Evolutionary conservation across 2,888 invertebrate genomes (phyloP), one percentile per base, ranked within the genome.

Genomic region (Hoplodrina ambigua): DNA sequence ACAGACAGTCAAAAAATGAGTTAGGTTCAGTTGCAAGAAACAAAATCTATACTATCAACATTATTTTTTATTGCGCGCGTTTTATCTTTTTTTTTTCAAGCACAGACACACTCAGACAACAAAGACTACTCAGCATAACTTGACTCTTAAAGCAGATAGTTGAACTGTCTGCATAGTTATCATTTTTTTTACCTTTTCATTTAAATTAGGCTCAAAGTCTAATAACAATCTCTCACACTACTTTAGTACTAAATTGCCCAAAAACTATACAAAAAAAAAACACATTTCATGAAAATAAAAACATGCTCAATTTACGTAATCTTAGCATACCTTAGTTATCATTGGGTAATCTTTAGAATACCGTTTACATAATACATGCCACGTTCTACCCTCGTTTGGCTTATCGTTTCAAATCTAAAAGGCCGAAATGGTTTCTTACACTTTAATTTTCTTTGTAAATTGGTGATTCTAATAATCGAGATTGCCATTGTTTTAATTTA

Each of bases 381-480:
- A 70, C 41, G 65, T 68, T 50, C 25, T 50, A 67, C 64, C 53
- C 77, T 63, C 64, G 53, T 58, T 63, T n/a, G 25, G 56, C 61
- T 76, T 80, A 80, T 70, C 75, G 52, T 57, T 52, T 66, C 53
- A 65, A 52, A 73, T 77, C 52, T 72, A n/a, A 64, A 69, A 62
- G 30, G 44, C 56, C 58, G 25, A 62, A 74, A 62, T 30, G 50
- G n/a, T 50, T 44, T 46, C 67, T 11, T 67, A 56, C 53, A 44
- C 61, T 68, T 76, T 63, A 68, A 75, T 71, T 80, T 72, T 75
- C 61, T 49, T 64, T 52, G 52, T 58, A 72, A 76, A 76, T 69
- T 67, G 55, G 20, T 55, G 61, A 44, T 70, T 58, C 49, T 65
- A 55, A 72, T 69, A 46, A 71, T 77, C 52, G 33, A 50, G 55